phyloP scores from a whole-genome alignment of 2,113 vertebrate genomes.

The Dendropsophus ebraccatus region DNA sequence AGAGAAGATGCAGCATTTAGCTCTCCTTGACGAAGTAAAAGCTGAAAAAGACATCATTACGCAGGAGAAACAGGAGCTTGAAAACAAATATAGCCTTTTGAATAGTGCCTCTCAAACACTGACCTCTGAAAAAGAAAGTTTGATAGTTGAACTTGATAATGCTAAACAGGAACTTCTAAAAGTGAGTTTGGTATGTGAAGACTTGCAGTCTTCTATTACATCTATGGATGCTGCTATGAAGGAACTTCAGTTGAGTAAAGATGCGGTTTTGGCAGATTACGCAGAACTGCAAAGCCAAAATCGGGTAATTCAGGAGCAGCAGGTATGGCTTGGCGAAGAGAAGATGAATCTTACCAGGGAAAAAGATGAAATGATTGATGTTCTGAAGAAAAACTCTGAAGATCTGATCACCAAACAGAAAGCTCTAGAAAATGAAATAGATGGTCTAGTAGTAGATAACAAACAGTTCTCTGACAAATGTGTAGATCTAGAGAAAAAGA shows the following conservation, averaged over 20 bases:
- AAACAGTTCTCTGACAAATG: slow-evolving; percentile 71
- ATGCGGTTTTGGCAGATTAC: slow-evolving; percentile 63
- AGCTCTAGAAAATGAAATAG: slow-evolving; percentile 71
- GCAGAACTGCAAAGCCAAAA: slow-evolving; percentile 73
- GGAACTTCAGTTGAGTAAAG: slow-evolving; percentile 71
- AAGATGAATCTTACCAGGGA: slow-evolving; percentile 76
- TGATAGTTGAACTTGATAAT: slow-evolving; percentile 70
- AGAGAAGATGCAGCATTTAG: slow-evolving; percentile 72
- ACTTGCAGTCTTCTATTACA: slow-evolving; percentile 66
- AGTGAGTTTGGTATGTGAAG: slow-evolving; percentile 70
- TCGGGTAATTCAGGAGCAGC: slow-evolving; percentile 66
- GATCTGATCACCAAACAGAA: slow-evolving; percentile 74
- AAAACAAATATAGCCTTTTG: slow-evolving; percentile 68
- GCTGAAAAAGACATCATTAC: slow-evolving; percentile 70
- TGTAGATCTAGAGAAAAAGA: slow-evolving; percentile 70
- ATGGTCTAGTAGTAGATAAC: slow-evolving; percentile 75
- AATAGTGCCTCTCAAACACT: slow-evolving; percentile 69
- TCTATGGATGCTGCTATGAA: slow-evolving; percentile 68
- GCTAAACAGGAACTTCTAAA: slow-evolving; percentile 72
- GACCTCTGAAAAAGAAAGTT: slow-evolving; percentile 66
- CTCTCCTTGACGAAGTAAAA: slow-evolving; percentile 74
- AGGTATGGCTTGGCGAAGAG: slow-evolving; percentile 75
- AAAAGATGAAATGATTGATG: slow-evolving; percentile 75
- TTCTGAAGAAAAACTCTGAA: slow-evolving; percentile 75
- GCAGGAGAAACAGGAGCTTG: slow-evolving; percentile 74